Percentiles rank a stretch among this genome's conserved stretches.
phyloP scores from a whole-genome alignment of 1,140 invertebrate species.

The Drosophila setifemur region DNA sequence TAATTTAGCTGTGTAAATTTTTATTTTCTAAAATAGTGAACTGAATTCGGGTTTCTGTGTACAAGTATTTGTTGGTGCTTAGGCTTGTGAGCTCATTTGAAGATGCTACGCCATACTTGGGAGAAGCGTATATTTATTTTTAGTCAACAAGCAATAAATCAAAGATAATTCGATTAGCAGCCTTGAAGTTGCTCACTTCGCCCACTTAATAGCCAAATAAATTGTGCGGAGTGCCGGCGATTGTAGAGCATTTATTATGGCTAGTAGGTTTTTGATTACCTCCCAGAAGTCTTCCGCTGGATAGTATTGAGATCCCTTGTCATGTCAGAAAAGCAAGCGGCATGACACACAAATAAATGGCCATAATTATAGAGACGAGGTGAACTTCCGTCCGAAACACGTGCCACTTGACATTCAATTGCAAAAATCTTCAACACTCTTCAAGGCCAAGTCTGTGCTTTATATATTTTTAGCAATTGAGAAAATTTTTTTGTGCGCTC shows the following conservation, averaged over 20 bases:
- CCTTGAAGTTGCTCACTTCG: slow-evolving; percentile 22
- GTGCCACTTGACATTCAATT: slow-evolving; percentile 61
- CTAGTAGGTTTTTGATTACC: neutral
- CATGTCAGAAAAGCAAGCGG: slow-evolving; percentile 10
- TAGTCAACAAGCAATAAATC: slow-evolving; percentile 24
- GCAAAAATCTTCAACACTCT: slow-evolving; percentile 41
- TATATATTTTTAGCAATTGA: slow-evolving; percentile 30
- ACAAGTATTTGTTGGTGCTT: neutral
- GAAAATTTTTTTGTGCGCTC: slow-evolving; percentile 3
- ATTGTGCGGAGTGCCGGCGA: neutral
- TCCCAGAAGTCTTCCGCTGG: slow-evolving; percentile 9
- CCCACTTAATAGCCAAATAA: slow-evolving; percentile 27
- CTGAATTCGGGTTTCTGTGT: neutral
- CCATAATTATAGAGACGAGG: slow-evolving; percentile 9
- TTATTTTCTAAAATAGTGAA: neutral
- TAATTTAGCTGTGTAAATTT: too few relatives aligned
- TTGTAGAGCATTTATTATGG: slow-evolving; percentile 18
- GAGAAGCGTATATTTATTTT: neutral
- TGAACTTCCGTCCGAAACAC: slow-evolving; percentile 57
- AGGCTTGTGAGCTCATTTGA: neutral
- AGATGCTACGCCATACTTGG: neutral
- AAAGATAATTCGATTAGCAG: slow-evolving; percentile 26
- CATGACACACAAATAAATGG: slow-evolving; percentile 17
- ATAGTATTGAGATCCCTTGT: slow-evolving; percentile 19
- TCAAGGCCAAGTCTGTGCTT: slow-evolving; percentile 26